These are phyloP conservation scores for Chrosomus eos DNA, from an alignment of 2,797 vertebrate species.

Conservation along the genomic window DNA sequence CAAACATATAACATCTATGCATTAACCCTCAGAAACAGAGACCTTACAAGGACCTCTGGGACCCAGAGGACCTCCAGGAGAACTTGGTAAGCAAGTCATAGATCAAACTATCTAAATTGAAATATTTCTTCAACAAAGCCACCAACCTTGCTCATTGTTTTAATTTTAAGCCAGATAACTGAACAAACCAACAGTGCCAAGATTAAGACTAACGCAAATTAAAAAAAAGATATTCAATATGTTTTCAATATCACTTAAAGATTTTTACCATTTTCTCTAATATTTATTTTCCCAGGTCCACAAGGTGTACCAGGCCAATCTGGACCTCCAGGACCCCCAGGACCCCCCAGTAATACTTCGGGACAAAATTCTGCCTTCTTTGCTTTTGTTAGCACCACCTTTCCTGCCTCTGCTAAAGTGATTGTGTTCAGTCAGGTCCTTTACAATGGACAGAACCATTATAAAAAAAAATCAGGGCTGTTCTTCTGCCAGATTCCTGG, in stretches of 20 bases:
- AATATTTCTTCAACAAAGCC: not conserved
- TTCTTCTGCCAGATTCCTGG: conserved; percentile 57
- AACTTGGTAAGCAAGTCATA: conserved; percentile 43
- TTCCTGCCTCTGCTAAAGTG: conserved; percentile 25
- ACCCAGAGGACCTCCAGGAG: conserved; percentile 32
- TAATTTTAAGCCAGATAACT: not conserved
- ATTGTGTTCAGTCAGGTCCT: conserved; percentile 54
- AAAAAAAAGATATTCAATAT: not conserved
- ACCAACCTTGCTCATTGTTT: not conserved
- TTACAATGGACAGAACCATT: conserved; percentile 63
- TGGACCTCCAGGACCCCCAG: conserved; percentile 16
- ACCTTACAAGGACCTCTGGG: not conserved
- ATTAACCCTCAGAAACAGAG: conserved; percentile 13
- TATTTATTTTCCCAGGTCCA: conserved; percentile 53
- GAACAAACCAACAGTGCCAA: not conserved
- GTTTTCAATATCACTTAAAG: not conserved
- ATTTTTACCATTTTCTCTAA: conserved; percentile 25
- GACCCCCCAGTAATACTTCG: conserved; percentile 32
- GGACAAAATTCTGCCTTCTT: conserved; percentile 58
- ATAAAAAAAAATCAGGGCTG: conserved; percentile 34
- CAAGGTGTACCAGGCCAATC: conserved; percentile 35
- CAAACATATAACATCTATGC: not conserved
- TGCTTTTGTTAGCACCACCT: conserved; percentile 14
- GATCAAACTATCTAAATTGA: not conserved
- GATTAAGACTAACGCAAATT: not conserved